Base-by-base conservation (phyloP, 2,113 vertebrate genomes). In the Mixornis gularis region DNA sequence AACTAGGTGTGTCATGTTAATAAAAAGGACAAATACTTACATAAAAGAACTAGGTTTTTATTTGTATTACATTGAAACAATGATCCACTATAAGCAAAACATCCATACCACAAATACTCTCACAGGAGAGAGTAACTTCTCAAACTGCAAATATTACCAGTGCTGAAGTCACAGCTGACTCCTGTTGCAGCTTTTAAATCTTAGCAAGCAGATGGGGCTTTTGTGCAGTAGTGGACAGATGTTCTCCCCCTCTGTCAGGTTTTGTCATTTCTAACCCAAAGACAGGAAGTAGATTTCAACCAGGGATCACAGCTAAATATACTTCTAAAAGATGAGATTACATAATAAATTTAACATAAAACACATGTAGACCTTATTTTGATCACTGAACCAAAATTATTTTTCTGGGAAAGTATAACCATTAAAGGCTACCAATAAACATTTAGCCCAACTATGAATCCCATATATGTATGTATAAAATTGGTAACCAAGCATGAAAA, bases 201-300 rank as follows among this genome's bases (percentile, higher is more conserved):
- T 76, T 36, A 71, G 10, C 14, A 53, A 82, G 49, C 1, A 19
- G 22, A 1, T 53, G 14, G 2, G 0, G 8, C 32, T 52, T 27
- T 30, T 82, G 7, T 36, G 22, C 20, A 41, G 7, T 13, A 56
- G 3, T 25, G 10, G 32, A 32, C 0, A 1, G 9, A 69, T 18
- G 46, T 77, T 76, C 38, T n/a, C 3, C 2, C 10, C 1, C 3
- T 56, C 9, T 51, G 8, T 29, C 11, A 19, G 10, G 12, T 58
- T 84, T 66, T 78, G 9, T 49, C 15, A 0, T 60, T 87, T 90
- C 25, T 49, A 60, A 53, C 4, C 7, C 73, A 34, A 41, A 16
- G 46, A 38, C 20, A 32, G 26, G 10, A 58, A 68, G 24, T 7
- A 48, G 38, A 7, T 64, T 29, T 85, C 6, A 48, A 41, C 1